Percentiles rank a stretch among this genome's conserved stretches.
These are phyloP conservation scores for Ammodytes dubius DNA, from an alignment of 2,113 vertebrate species.

Conservation along the genomic window DNA sequence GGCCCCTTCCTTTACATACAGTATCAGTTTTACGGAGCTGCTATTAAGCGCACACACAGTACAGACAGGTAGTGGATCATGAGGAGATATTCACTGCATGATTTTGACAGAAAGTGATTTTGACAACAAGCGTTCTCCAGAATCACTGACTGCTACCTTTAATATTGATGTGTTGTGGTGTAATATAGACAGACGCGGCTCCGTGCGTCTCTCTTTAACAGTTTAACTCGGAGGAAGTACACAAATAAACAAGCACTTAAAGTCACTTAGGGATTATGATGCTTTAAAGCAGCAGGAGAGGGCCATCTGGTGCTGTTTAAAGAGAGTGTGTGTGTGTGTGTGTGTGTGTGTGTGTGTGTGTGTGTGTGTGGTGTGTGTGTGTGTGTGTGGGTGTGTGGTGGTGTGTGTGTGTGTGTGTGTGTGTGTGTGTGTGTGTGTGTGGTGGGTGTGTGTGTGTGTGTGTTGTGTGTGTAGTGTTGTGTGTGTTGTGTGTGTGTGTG, in stretches of 20 bases:
- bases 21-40: no score
- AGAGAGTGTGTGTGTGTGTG: constrained; percentile 37
- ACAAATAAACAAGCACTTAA: constrained; percentile 76
- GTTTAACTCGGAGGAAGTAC: constrained; percentile 67
- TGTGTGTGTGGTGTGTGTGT: background rate
- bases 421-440: background rate
- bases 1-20: no score
- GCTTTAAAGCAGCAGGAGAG: constrained; percentile 53
- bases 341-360: background rate
- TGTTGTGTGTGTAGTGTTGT: constrained; percentile 7
- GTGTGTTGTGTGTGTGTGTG: background rate
- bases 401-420: constrained; percentile 35
- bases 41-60: no score
- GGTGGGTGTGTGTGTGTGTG: constrained; percentile 5
- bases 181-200: no score
- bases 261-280: constrained; percentile 75
- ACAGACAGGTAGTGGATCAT: no score
- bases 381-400: no score
- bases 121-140: no score
- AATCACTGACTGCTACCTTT: no score
- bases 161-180: no score
- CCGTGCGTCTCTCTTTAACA: constrained; percentile 56
- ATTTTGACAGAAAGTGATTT: no score
- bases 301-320: constrained; percentile 71
- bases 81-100: no score